phyloP scores from a whole-genome alignment of 2,888 invertebrate genomes.

The Eilema sororculum region DNA sequence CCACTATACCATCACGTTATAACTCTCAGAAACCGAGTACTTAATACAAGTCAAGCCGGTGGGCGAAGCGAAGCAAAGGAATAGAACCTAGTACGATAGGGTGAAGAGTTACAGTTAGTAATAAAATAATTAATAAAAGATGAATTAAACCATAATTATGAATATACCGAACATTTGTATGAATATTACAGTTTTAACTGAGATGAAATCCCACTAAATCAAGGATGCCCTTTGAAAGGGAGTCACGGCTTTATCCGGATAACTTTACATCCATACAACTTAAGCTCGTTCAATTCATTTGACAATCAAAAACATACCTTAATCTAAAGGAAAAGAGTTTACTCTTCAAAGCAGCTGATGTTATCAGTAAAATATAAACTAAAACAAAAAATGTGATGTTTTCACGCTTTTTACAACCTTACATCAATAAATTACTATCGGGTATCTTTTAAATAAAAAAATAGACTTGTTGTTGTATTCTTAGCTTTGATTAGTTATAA shows the following conservation, averaged over 20 bases:
- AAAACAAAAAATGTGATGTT: constrained; percentile 5
- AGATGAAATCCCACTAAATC: constrained; percentile 44
- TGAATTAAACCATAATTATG: not conserved
- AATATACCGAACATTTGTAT: constrained; percentile 20
- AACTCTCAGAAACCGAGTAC: not conserved
- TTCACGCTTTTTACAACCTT: not conserved
- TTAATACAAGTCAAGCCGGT: too few species aligned
- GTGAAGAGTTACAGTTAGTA: not conserved
- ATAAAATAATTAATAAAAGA: not conserved
- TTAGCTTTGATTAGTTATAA: not conserved
- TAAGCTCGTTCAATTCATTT: constrained; percentile 26
- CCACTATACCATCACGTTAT: not conserved
- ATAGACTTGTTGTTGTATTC: not conserved
- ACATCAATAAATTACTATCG: not conserved
- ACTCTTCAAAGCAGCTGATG: not conserved
- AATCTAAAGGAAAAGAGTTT: constrained; percentile 8
- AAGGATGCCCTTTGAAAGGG: constrained; percentile 46
- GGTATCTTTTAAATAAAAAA: not conserved
- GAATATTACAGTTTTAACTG: constrained; percentile 34
- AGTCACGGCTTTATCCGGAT: constrained; percentile 40
- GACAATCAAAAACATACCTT: constrained; percentile 33
- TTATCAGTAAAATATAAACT: not conserved
- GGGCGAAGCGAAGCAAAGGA: not conserved
- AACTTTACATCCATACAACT: constrained; percentile 46
- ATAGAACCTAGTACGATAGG: not conserved